Evolutionary conservation across 1,140 invertebrate genomes (phyloP).

Genomic region (Hycleus phaleratus): DNA sequence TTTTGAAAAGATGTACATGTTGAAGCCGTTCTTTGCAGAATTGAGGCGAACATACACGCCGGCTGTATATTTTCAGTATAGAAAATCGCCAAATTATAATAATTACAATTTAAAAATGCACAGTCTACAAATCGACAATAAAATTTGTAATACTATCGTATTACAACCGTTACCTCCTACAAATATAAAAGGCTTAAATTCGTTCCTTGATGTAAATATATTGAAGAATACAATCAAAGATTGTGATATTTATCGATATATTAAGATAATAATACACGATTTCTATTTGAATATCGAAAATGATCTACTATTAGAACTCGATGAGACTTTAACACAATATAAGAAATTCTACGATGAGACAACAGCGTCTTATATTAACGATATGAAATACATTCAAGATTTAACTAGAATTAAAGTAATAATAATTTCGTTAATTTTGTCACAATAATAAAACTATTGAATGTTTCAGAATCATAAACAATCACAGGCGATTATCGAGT

Average conservation of each 20-base stretch:
- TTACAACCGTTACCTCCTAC: constrained; percentile 50
- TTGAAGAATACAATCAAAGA: constrained; percentile 44
- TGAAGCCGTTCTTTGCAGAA: constrained; percentile 77
- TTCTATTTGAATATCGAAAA: constrained; percentile 68
- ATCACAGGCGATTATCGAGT: constrained; percentile 43
- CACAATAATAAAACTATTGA: too few species aligned
- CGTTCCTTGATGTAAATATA: constrained; percentile 60
- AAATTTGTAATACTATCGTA: constrained; percentile 69
- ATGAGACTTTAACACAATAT: constrained; percentile 20
- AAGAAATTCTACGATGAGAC: constrained; percentile 25
- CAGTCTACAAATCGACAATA: constrained; percentile 68
- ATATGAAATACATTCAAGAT: constrained; percentile 29
- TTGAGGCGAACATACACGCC: constrained; percentile 64
- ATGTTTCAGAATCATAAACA: not conserved
- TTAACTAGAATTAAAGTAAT: constrained; percentile 22
- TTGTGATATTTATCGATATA: constrained; percentile 57
- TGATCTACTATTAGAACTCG: constrained; percentile 54
- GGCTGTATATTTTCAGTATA: constrained; percentile 66
- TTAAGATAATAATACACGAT: constrained; percentile 64
- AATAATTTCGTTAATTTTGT: not conserved
- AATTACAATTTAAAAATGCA: constrained; percentile 61
- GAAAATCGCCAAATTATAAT: constrained; percentile 59
- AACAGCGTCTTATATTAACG: constrained; percentile 22
- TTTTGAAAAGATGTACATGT: constrained; percentile 79
- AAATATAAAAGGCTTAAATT: constrained; percentile 42